phyloP scores from a whole-genome alignment of 2,113 vertebrate species.

The Lophochroa leadbeateri region DNA sequence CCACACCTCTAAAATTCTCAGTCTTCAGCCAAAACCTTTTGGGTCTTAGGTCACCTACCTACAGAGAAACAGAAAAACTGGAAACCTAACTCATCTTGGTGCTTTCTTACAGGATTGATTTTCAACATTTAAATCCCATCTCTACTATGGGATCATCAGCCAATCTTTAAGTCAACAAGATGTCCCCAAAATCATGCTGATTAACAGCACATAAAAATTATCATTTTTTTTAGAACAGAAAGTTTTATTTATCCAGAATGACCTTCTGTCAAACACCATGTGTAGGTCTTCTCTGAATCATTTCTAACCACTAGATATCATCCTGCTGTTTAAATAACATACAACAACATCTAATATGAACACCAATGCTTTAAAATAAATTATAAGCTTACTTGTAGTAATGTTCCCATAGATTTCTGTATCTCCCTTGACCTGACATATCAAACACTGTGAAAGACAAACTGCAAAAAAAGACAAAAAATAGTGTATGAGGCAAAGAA shows the following conservation, averaged over 20 bases:
- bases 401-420: constrained; percentile 98
- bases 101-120: background rate
- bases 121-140: background rate
- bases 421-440: constrained; percentile 98
- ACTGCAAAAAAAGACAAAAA: constrained; percentile 70
- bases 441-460: constrained; percentile 99
- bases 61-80: background rate
- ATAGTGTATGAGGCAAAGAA: background rate
- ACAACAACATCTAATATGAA: background rate
- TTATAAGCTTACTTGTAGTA: constrained; percentile 93
- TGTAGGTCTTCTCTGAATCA: background rate
- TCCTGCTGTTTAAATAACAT: background rate
- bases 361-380: constrained; percentile 2
- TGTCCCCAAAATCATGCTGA: background rate
- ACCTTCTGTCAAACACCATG: background rate
- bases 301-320: background rate
- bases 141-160: background rate
- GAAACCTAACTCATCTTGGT: background rate
- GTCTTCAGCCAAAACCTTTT: background rate
- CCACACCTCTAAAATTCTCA: background rate
- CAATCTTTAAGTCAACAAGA: background rate
- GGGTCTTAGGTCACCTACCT: background rate
- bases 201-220: background rate
- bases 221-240: background rate
- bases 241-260: background rate